These are phyloP conservation scores for Lithosia quadra DNA, from an alignment of 2,888 invertebrate genomes.

Conservation along the genomic window DNA sequence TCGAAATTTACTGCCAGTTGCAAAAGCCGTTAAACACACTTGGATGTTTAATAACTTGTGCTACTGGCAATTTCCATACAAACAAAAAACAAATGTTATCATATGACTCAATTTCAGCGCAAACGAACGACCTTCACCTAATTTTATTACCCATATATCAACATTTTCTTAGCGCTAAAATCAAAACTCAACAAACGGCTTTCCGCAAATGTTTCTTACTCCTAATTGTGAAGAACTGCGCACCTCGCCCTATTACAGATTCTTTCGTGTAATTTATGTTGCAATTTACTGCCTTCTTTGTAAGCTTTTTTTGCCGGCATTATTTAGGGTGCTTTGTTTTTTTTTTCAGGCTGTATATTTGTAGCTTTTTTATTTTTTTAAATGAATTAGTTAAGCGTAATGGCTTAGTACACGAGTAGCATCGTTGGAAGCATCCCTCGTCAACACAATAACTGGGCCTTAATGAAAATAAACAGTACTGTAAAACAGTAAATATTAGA, in stretches of 20 bases:
- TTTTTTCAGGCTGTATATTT: constrained; percentile 32
- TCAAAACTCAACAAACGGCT: constrained; percentile 48
- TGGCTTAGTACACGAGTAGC: constrained; percentile 4
- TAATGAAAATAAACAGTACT: neutral
- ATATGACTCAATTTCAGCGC: neutral
- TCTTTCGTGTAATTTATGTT: constrained; percentile 75
- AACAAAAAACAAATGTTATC: constrained; percentile 4
- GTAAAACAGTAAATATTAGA: neutral
- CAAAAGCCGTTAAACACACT: neutral
- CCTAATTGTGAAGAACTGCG: constrained; percentile 76
- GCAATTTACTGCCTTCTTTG: constrained; percentile 70
- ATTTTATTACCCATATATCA: constrained; percentile 24
- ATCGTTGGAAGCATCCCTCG: neutral
- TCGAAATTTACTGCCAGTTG: neutral
- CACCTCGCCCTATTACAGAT: constrained; percentile 69
- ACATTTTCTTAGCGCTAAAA: constrained; percentile 34
- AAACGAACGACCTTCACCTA: constrained; percentile 13
- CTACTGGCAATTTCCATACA: neutral
- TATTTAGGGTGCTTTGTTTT: constrained; percentile 38
- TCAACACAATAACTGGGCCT: neutral
- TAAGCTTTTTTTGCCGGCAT: constrained; percentile 41
- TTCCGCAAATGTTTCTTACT: constrained; percentile 55
- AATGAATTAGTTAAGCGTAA: constrained; percentile 9
- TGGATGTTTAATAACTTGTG: neutral
- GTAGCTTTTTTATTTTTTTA: constrained; percentile 9